A percentile compares a stretch with the other conserved stretches of the same genome.
These are phyloP conservation scores for Leistus spinibarbis DNA, from an alignment of 2,888 invertebrate species.

Conservation along the genomic window DNA sequence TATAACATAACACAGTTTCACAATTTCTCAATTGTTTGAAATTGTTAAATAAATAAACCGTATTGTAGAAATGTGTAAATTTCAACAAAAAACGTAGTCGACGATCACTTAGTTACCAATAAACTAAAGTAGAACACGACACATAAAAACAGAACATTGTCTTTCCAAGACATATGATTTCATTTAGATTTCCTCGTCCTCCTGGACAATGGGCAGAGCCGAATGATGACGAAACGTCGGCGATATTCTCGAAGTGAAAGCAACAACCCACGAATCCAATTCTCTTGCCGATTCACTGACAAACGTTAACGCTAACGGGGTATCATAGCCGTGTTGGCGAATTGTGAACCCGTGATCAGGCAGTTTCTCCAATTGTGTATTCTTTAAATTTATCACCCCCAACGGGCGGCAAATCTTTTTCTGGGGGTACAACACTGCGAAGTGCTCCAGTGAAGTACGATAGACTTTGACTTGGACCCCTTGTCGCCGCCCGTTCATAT, in stretches of 20 bases:
- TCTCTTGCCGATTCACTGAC: conserved; percentile 63
- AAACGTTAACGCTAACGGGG: conserved; percentile 65
- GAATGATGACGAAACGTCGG: conserved; percentile 61
- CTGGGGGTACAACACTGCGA: conserved; percentile 69
- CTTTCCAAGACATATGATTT: conserved; percentile 7
- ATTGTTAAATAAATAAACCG: no score
- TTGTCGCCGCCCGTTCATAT: conserved; percentile 65
- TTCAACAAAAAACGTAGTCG: neutral
- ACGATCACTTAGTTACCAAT: neutral
- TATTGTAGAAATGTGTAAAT: no score
- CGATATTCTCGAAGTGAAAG: conserved; percentile 61
- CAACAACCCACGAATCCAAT: conserved; percentile 65
- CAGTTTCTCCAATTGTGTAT: conserved; percentile 63
- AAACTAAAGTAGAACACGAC: conserved; percentile 34
- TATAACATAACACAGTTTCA: no score
- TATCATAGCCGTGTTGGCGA: conserved; percentile 68
- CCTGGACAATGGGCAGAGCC: conserved; percentile 66
- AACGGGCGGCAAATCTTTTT: conserved; percentile 67
- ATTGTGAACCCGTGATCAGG: conserved; percentile 62
- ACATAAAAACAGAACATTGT: conserved; percentile 34
- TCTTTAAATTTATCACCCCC: conserved; percentile 67
- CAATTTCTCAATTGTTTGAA: no score
- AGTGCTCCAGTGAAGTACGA: conserved; percentile 68
- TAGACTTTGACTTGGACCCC: conserved; percentile 69
- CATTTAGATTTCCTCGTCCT: conserved; percentile 62